Conservation (phyloP, 2,888 invertebrate species). For the Glaucopsyche alexis region DNA sequence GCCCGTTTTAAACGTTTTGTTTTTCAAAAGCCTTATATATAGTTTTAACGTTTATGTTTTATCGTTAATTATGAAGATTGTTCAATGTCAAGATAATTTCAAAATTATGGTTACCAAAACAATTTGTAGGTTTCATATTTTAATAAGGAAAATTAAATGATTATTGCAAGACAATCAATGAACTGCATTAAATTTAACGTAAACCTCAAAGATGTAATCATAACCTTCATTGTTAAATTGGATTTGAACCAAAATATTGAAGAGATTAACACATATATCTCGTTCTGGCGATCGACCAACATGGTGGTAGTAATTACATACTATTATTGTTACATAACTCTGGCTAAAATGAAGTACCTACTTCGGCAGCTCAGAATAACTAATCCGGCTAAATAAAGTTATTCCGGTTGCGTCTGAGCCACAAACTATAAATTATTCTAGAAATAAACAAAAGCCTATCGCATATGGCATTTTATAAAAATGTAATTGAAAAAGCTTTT, state of each 20-base stretch:
- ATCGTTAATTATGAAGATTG: background rate
- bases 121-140: background rate
- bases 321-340: slow-evolving; percentile 11
- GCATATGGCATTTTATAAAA: slow-evolving; percentile 22
- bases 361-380: background rate
- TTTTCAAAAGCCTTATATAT: background rate
- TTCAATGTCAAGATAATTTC: background rate
- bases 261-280: background rate
- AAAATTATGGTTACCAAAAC: background rate
- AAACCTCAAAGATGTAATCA: background rate
- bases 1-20: background rate
- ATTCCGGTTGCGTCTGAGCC: background rate
- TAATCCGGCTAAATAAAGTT: slow-evolving; percentile 1
- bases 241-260: slow-evolving; percentile 23
- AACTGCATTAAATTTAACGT: background rate
- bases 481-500: slow-evolving; percentile 27
- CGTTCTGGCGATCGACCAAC: slow-evolving; percentile 26
- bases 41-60: background rate
- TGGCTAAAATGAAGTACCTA: slow-evolving; percentile 4
- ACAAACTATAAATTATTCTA: slow-evolving; percentile 13
- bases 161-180: background rate
- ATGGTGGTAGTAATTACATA: slow-evolving; percentile 9
- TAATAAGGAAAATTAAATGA: too few relatives aligned
- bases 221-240: slow-evolving; percentile 18
- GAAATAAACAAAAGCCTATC: slow-evolving; percentile 14